Evolutionary conservation across 2,797 vertebrate species (phyloP).

Genomic region (Peromyscus attwateri): DNA sequence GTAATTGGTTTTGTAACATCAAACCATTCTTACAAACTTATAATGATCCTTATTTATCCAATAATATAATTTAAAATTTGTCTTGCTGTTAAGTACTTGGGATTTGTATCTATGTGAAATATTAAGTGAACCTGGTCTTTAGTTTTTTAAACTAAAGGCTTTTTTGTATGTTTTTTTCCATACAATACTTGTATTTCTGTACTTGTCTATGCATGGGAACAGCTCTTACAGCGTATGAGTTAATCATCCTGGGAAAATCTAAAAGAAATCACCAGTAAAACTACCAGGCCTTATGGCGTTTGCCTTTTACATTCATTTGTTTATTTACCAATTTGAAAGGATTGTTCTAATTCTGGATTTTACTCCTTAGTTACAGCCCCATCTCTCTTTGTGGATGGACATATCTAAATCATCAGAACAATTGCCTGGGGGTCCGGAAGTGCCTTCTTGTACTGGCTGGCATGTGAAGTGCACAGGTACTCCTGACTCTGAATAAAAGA

Average conservation of each 20-base stretch:
- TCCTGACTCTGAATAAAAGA: background rate
- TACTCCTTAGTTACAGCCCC: background rate
- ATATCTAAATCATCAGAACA: background rate
- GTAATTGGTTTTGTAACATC: background rate
- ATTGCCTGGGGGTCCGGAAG: background rate
- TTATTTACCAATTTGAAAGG: background rate
- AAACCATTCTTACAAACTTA: background rate
- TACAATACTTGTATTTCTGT: background rate
- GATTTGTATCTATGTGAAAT: background rate
- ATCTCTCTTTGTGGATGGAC: background rate
- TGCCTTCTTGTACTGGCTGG: background rate
- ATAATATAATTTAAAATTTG: background rate
- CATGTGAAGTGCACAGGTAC: background rate
- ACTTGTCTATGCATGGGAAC: background rate
- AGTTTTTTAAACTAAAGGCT: background rate
- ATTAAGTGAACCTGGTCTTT: background rate
- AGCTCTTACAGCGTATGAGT: background rate
- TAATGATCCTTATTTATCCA: background rate
- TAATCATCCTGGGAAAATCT: background rate
- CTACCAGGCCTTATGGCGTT: background rate
- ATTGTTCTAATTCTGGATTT: background rate
- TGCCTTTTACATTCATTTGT: background rate
- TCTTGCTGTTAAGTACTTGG: background rate
- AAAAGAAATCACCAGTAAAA: slow-evolving; percentile 64
- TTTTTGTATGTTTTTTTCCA: background rate